Conservation (phyloP, 2,113 vertebrate species). For the Epinephelus cyanopodus region DNA sequence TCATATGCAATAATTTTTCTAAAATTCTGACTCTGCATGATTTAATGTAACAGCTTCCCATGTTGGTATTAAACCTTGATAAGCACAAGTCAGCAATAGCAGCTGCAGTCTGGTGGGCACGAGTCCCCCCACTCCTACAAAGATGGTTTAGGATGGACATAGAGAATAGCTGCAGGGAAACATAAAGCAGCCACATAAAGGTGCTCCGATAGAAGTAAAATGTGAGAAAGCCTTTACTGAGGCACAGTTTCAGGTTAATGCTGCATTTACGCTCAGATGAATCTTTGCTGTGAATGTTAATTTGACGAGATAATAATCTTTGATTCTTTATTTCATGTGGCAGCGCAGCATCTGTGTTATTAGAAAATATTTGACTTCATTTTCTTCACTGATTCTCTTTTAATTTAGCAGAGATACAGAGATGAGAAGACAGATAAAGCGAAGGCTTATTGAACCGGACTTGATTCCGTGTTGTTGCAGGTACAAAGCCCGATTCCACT, state of each 20-base stretch:
- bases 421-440: slow-evolving; percentile 28
- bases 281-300: slow-evolving; percentile 22
- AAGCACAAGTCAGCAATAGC: slow-evolving; percentile 23
- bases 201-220: slow-evolving; percentile 12
- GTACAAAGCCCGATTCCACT: slow-evolving; percentile 38
- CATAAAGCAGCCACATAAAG: slow-evolving; percentile 43
- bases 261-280: slow-evolving; percentile 20
- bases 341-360: not conserved
- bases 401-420: slow-evolving; percentile 39
- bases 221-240: slow-evolving; percentile 7
- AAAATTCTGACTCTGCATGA: not conserved
- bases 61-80: slow-evolving; percentile 36
- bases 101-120: slow-evolving; percentile 14
- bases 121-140: slow-evolving; percentile 2
- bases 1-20: not conserved
- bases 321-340: slow-evolving; percentile 17
- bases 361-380: slow-evolving; percentile 26
- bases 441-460: slow-evolving; percentile 51
- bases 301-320: slow-evolving; percentile 31
- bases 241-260: not conserved
- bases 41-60: slow-evolving; percentile 1
- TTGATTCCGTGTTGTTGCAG: slow-evolving; percentile 32
- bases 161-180: slow-evolving; percentile 15
- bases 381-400: slow-evolving; percentile 17
- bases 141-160: slow-evolving; percentile 16